Percentiles rank a stretch among this genome's conserved stretches.
Conservation (phyloP, 2,797 vertebrate species). For the Emys orbicularis region DNA sequence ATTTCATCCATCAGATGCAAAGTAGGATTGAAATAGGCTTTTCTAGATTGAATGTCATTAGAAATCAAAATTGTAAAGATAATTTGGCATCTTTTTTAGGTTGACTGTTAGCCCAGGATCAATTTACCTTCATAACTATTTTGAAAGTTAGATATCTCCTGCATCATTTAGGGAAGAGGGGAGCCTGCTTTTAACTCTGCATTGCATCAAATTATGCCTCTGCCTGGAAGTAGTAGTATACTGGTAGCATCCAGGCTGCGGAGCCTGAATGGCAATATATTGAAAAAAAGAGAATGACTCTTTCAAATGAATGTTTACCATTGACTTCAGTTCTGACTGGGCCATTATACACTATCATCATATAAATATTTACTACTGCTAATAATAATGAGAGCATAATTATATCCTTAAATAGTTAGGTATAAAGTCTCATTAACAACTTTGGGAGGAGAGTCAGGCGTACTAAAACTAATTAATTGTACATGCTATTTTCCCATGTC, state of each 20-base stretch:
- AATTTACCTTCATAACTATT: neutral
- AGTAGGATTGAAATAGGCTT: neutral
- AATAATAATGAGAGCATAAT: too few relatives aligned
- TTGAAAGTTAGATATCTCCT: neutral
- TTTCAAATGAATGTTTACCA: too few relatives aligned
- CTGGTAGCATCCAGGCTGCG: too few relatives aligned
- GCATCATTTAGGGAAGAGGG: neutral
- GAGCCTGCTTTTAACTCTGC: neutral
- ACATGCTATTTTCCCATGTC: accelerated
- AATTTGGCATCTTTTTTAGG: neutral
- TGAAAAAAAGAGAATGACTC: too few relatives aligned
- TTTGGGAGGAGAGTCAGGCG: neutral
- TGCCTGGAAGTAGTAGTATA: too few relatives aligned
- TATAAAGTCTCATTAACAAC: neutral
- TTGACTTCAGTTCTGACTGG: too few relatives aligned
- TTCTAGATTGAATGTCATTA: neutral
- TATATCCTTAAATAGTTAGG: too few relatives aligned
- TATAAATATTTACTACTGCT: too few relatives aligned
- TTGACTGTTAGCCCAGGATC: neutral
- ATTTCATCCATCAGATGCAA: neutral
- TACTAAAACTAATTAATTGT: neutral
- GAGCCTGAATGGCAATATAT: too few relatives aligned
- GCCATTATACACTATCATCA: too few relatives aligned
- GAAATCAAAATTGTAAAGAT: neutral
- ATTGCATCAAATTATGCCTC: neutral